These are phyloP conservation scores for Micrasema longulum DNA, from an alignment of 1,140 invertebrate species.

Conservation along the genomic window DNA sequence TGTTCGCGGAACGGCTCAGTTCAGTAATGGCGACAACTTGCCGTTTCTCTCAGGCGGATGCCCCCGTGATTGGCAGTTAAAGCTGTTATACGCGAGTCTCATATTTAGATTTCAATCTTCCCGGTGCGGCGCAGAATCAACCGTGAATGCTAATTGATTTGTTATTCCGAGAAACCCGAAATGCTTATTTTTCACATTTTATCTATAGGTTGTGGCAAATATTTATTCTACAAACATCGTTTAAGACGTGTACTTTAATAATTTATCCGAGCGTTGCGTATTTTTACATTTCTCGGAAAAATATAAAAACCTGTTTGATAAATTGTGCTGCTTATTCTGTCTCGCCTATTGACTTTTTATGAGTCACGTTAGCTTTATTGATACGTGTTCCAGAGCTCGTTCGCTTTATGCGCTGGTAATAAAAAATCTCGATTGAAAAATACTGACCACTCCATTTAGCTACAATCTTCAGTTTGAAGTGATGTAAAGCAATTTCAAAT, in stretches of 20 bases:
- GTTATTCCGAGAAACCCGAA: constrained; percentile 2
- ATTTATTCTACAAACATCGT: too few relatives aligned
- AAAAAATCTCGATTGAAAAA: constrained; percentile 14
- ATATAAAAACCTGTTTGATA: too few relatives aligned
- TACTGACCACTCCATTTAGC: constrained; percentile 24
- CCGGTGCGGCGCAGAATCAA: background rate
- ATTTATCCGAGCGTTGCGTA: too few relatives aligned
- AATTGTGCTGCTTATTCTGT: too few relatives aligned
- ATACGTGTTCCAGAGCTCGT: too few relatives aligned
- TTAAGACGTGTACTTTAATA: too few relatives aligned
- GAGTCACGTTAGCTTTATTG: too few relatives aligned
- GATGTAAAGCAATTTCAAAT: constrained; percentile 11
- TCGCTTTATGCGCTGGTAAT: background rate
- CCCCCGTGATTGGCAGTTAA: constrained; percentile 6
- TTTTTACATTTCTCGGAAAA: too few relatives aligned
- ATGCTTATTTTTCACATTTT: too few relatives aligned
- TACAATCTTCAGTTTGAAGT: constrained; percentile 1
- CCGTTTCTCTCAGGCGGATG: constrained; percentile 17
- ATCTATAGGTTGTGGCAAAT: too few relatives aligned
- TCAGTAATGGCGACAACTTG: constrained; percentile 34
- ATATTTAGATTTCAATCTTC: constrained; percentile 8
- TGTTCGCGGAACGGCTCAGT: constrained; percentile 22
- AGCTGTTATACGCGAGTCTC: constrained; percentile 3
- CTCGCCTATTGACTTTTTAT: too few relatives aligned
- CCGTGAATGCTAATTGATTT: constrained; percentile 9